Evolutionary conservation across 2,888 invertebrate species (phyloP).

Genomic region (Fragum sueziense): DNA sequence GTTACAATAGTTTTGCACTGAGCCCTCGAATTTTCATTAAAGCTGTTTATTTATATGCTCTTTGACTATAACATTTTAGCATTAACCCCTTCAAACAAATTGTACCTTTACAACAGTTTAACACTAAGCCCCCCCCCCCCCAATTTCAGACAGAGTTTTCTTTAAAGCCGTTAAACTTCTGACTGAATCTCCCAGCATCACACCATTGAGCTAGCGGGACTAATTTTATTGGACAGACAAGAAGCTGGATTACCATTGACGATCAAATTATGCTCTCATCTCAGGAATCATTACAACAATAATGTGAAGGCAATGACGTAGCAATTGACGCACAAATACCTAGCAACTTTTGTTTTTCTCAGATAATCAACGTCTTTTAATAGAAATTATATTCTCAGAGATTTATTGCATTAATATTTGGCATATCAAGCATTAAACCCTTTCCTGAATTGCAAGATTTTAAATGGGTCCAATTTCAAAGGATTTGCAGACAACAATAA

Average conservation of each 20-base stretch:
- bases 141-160: no score
- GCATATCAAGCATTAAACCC: neutral
- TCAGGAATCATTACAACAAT: neutral
- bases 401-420: neutral
- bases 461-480: no score
- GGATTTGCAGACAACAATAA: no score
- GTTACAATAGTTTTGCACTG: no score
- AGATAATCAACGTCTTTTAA: neutral
- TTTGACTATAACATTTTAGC: no score
- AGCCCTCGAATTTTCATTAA: no score
- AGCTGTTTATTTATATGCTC: no score
- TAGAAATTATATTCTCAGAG: neutral
- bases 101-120: no score
- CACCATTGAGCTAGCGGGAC: neutral
- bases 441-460: no score
- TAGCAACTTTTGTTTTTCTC: neutral
- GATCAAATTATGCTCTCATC: constrained; percentile 8
- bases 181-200: neutral
- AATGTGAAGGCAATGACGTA: constrained; percentile 6
- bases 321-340: constrained; percentile 5
- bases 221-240: neutral
- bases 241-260: constrained; percentile 7
- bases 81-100: no score
- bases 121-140: no score
- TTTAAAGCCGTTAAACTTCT: neutral